Base-by-base conservation (phyloP, 2,888 invertebrate genomes). In the Linnaemya vulpina region DNA sequence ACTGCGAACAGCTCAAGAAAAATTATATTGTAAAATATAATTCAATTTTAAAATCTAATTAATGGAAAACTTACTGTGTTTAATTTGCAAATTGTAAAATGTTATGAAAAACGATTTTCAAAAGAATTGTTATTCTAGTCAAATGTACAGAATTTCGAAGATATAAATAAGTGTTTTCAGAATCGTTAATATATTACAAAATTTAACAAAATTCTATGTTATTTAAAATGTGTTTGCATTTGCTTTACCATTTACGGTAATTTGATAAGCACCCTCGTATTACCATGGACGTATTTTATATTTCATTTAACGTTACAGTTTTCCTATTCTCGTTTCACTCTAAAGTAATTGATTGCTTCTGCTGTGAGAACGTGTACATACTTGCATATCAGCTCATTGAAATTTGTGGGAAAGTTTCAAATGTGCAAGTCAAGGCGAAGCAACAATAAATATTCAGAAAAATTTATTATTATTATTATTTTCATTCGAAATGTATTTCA, bases 381-480 rank as follows among this genome's bases (percentile, higher is more conserved):
- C 35, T 10, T 17, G 35, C n/a, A 58, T 9, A 30, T 1, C 22
- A 60, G 9, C 38, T n/a, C 30, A n/a, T 43, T 22, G 4, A 25
- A 49, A 35, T 40, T 55, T 43, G 55, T 38, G 30, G 25, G 55
- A 67, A 76, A 76, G 60, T 73, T 20, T 65, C 46, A 22, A 35
- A 68, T 67, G 62, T 62, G 22, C 68, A 49, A 51, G 38, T 70
- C 38, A 63, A 71, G 43, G 78, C 70, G 63, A 78, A 78, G 70
- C 43, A 78, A 63, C 13, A 71, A 63, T 51, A 71, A 78, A 70
- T 70, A 70, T 60, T 49, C 40, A 43, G 22, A 63, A 53, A 60
- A 78, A 15, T 20, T n/a, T n/a, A n/a, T n/a, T n/a, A n/a, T n/a
- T n/a, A n/a, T n/a, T 43, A 63, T 71, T 62, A 78, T 78, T 78